Evolutionary conservation across 2,113 vertebrate species (phyloP), one percentile per base, ranked within the genome.

Genomic region (Microtus montanus): DNA sequence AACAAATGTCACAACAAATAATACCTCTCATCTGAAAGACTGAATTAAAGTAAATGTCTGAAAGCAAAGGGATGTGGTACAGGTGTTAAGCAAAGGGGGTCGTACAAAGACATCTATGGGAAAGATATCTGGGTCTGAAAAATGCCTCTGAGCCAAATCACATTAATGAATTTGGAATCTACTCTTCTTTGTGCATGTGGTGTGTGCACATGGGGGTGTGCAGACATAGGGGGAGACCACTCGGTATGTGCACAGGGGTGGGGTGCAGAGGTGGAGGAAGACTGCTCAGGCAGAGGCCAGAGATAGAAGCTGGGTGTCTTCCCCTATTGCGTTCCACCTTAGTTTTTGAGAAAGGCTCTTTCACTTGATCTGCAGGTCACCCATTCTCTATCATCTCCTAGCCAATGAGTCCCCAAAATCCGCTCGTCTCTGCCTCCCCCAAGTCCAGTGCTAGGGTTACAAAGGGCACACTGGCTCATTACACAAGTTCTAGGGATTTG

Each of bases 41-140:
- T 58, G 85, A 75, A 85, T 78, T 87, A 75, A 95, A 96, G 44
- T 24, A 93, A 82, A 70, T 61, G 20, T 35, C 75, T 66, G 41
- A 90, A 79, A 88, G 84, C 30, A 92, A 94, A 78, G 38, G 35
- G 52, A 14, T 44, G 1, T 49, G 47, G 24, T 14, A 17, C 10
- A 75, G 66, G 41, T 12, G n/a, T 28, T 41, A 54, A 71, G 52
- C 33, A 44, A 12, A 80, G 71, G 0, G 35, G 12, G 44, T n/a
- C 41, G 79, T 28, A 24, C 41, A 38, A 74, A 95, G 74, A 30
- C 24, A 66, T 8, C 87, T 92, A 90, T 58, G 68, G 64, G 12
- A 75, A 91, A 89, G 85, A 87, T 35, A 61, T 2, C 3, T 63
- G 58, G 49, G 38, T 68, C n/a, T 19, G 35, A 73, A 85, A 3